Base-by-base conservation (phyloP, 2,113 vertebrate genomes). In the Odocoileus hemionus region DNA sequence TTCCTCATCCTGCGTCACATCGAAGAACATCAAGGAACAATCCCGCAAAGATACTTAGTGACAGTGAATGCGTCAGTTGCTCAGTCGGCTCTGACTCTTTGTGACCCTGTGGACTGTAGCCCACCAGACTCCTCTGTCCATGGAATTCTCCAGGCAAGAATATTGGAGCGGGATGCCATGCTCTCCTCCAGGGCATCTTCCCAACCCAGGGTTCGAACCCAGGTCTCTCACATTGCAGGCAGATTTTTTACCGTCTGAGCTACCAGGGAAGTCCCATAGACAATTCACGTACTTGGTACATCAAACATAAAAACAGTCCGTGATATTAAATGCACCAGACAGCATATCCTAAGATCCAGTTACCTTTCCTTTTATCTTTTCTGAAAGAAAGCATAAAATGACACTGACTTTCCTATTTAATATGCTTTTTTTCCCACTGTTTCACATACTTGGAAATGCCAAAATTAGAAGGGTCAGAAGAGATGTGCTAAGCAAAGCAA, bases 1-100 rank as follows among this genome's bases (percentile, higher is more conserved):
- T 0, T 99, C 99, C 98, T 99, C 99, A 93, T 98, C 99, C 99
- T 99, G 70, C 0, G 83, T 43, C 91, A 12, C 4, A 14, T 89
- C 36, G 55, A 78, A 76, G 58, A 55, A 16, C 5, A 30, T 19
- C 28, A 79, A 17, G 78, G 39, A 7, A 78, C 6, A 28, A 28
- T 45, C 23, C 36, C 3, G 0, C 23, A 76, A 43, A 76, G 23
- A 26, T 14, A 26, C 36, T 74, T 74, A 25, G 70, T 76, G 67
- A 70, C 2, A 0, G 17, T 23, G 70, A 26, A 43, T 23, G 11
- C 25, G 3, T 74, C 26, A 76, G 21, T 15, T 0, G 23, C 70
- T 13, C 6, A 14, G 36, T 14, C 0, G 6, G 16, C 8, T 76
- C 23, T 43, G 39, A 26, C 39, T 25, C 55, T 43, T 43, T 76